phyloP scores from a whole-genome alignment of 2,888 invertebrate genomes.

The Drosophila mettleri region DNA sequence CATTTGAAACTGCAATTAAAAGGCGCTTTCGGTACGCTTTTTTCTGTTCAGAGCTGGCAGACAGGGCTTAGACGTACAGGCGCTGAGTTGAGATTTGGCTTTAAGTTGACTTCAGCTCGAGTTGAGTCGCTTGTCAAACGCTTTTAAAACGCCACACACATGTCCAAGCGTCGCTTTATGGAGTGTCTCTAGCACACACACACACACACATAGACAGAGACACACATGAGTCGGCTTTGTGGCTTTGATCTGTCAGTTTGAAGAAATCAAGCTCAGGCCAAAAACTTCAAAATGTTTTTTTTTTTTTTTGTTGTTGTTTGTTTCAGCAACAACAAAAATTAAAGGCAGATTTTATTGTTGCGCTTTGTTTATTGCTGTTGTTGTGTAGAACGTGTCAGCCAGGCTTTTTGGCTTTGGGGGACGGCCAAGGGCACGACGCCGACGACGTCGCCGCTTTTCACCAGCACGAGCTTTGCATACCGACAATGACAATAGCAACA shows the following conservation, averaged over 20 bases:
- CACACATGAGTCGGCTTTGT: conserved; percentile 62
- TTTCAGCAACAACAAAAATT: conserved; percentile 52
- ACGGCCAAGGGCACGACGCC: conserved; percentile 74
- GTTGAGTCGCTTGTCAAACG: conserved; percentile 83
- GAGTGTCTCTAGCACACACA: conserved; percentile 55
- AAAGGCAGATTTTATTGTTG: conserved; percentile 67
- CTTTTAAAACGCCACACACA: conserved; percentile 83
- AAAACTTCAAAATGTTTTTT: conserved; percentile 71
- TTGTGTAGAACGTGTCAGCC: conserved; percentile 78
- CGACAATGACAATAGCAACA: conserved; percentile 56
- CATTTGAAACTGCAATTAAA: conserved; percentile 74
- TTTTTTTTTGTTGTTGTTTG: conserved; percentile 22
- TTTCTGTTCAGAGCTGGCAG: conserved; percentile 32
- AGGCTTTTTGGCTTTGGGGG: conserved; percentile 64
- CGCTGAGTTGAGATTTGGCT: conserved; percentile 61
- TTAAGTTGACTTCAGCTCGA: conserved; percentile 54
- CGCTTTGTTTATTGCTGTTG: conserved; percentile 58
- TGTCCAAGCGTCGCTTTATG: conserved; percentile 63
- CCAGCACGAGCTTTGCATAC: conserved; percentile 81
- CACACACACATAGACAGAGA: conserved; percentile 29
- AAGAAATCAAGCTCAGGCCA: conserved; percentile 81
- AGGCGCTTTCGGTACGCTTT: conserved; percentile 72
- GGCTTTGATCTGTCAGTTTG: conserved; percentile 83
- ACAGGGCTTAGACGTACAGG: conserved; percentile 60
- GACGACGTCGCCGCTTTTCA: conserved; percentile 65